phyloP scores from a whole-genome alignment of 2,113 vertebrate genomes.

The Saccopteryx leptura region DNA sequence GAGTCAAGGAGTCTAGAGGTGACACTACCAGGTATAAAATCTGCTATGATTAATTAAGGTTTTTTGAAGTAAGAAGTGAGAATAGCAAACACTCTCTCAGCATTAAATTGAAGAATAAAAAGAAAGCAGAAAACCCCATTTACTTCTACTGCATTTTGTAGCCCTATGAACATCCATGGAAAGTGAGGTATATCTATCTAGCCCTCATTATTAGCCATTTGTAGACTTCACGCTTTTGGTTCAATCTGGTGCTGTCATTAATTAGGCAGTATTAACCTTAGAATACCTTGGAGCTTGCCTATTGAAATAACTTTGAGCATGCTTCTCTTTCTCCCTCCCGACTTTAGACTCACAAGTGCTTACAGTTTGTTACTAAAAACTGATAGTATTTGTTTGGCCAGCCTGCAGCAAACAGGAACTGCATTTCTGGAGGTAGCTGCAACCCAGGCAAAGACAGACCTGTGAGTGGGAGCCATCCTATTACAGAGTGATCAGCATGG shows the following conservation, averaged over 20 bases:
- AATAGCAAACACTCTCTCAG: slow-evolving; percentile 33
- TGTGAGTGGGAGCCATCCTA: neutral
- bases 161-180: slow-evolving; percentile 67
- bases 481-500: neutral
- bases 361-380: slow-evolving; percentile 74
- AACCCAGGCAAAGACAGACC: neutral
- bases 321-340: neutral
- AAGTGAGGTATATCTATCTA: slow-evolving; percentile 71
- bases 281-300: slow-evolving; percentile 75
- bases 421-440: neutral
- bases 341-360: slow-evolving; percentile 47
- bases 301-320: slow-evolving; percentile 57
- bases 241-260: slow-evolving; percentile 83
- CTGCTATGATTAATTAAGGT: slow-evolving; percentile 38
- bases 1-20: neutral
- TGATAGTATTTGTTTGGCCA: slow-evolving; percentile 61
- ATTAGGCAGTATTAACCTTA: slow-evolving; percentile 84
- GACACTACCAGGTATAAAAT: neutral
- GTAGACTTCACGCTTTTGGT: slow-evolving; percentile 81
- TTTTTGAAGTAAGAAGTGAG: slow-evolving; percentile 37
- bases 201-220: slow-evolving; percentile 82
- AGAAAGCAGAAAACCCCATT: slow-evolving; percentile 63
- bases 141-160: slow-evolving; percentile 74
- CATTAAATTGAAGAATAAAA: slow-evolving; percentile 67
- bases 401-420: neutral